Evolutionary conservation across 2,888 invertebrate genomes (phyloP), one percentile per base, ranked within the genome.

Genomic region (Ormyrus rosae): DNA sequence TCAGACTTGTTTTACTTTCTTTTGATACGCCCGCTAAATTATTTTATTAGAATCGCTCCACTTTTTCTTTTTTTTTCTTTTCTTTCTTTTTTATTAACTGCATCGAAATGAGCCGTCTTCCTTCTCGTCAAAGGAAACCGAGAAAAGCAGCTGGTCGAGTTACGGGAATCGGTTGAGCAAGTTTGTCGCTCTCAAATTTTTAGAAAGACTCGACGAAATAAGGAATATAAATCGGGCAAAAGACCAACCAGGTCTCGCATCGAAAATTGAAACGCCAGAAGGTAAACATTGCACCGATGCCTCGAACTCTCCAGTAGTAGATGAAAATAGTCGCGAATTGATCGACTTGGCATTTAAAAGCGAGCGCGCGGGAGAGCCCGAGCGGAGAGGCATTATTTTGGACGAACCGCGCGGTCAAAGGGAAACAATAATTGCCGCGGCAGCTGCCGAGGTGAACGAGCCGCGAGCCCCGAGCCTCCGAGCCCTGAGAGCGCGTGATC

Each of bases 251-350:
- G 64, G 50, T 81, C 77, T 81, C 73, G 70, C 70, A 60, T 19
- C 63, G 34, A 73, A 73, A 45, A 55, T 80, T 75, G 60, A 63
- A 79, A 64, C 70, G 70, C 55, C 51, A 34, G 64, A 75, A 80
- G 70, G 70, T 80, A 58, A 75, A 80, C 74, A 75, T 75, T 80
- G 75, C 70, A 67, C 78, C 34, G 34, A 34, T 75, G 74, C 56
- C 65, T 79, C 64, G 73, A 79, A 74, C 79, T 79, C 69, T 74
- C 64, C 8, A 19, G 69, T n/a, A 64, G 69, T 64, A 51, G 45
- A 34, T 34, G 34, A 34, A 58, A 69, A 69, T 69, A 64, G 64
- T 65, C 34, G 34, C 34, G 34, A 34, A 34, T 34, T 1, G 34
- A 34, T 34, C 34, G 34, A 34, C 34, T 34, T 34, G 34, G 34